Percentiles rank a stretch among this genome's conserved stretches.
Evolutionary conservation across 2,113 vertebrate species (phyloP).

Genomic region (Lonchura striata): DNA sequence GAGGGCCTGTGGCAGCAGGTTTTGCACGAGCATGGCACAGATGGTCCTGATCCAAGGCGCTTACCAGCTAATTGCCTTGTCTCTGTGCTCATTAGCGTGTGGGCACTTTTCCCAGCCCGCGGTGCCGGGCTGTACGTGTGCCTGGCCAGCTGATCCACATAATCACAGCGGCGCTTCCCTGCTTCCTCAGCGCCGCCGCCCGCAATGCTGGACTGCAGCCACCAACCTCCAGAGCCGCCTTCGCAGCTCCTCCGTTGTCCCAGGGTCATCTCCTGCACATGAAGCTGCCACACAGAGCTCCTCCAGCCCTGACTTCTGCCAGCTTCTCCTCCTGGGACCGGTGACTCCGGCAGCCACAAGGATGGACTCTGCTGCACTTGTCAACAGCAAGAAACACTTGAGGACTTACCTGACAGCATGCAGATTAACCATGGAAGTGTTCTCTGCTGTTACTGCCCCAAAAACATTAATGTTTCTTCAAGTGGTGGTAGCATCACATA

Average conservation of each 20-base stretch:
- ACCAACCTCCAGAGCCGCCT: background rate
- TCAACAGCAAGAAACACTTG: background rate
- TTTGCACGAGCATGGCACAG: background rate
- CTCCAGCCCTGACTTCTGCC: background rate
- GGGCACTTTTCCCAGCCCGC: background rate
- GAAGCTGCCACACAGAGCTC: background rate
- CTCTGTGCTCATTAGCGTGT: background rate
- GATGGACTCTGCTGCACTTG: background rate
- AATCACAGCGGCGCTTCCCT: background rate
- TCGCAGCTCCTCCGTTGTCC: background rate
- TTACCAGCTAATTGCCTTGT: slow-evolving; percentile 8
- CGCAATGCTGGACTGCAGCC: rapidly evolving
- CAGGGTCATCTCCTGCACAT: rapidly evolving
- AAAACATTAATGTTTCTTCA: rapidly evolving
- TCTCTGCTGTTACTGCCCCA: background rate
- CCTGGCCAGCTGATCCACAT: background rate
- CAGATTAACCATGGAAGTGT: background rate
- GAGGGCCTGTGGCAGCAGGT: background rate
- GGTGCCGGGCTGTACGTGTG: background rate
- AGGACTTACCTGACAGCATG: rapidly evolving
- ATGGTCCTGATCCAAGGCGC: background rate
- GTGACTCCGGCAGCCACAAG: background rate
- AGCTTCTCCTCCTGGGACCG: rapidly evolving
- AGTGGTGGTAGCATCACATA: background rate
- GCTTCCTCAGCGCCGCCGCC: rapidly evolving